Evolutionary conservation across 2,888 invertebrate species (phyloP).

Genomic region (Platerodrilus igneus): DNA sequence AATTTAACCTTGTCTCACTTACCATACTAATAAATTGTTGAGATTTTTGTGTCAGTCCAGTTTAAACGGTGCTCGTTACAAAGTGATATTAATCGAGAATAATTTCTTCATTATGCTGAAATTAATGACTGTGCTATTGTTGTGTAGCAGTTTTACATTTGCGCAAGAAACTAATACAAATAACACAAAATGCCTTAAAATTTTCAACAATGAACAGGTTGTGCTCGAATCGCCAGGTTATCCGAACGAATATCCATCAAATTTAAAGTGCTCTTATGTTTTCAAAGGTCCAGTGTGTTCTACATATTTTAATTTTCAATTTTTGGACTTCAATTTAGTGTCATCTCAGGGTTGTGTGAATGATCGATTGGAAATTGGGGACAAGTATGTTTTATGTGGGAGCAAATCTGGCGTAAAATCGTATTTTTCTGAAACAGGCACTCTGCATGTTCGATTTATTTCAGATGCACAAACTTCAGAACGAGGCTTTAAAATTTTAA

Average conservation of each 20-base stretch:
- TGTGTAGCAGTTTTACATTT: too few relatives aligned
- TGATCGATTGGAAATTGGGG: slow-evolving; percentile 52
- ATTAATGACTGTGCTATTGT: too few relatives aligned
- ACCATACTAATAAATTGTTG: too few relatives aligned
- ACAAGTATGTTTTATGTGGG: slow-evolving; percentile 52
- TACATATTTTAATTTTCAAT: slow-evolving; percentile 52
- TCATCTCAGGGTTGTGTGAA: slow-evolving; percentile 49
- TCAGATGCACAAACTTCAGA: slow-evolving; percentile 40
- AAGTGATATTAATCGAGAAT: too few relatives aligned
- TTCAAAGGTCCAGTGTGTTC: slow-evolving; percentile 51
- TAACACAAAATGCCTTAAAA: slow-evolving; percentile 44
- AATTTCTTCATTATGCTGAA: too few relatives aligned
- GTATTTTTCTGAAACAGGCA: slow-evolving; percentile 49
- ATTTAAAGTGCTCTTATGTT: slow-evolving; percentile 50
- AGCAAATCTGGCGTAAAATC: slow-evolving; percentile 47
- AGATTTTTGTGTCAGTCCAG: too few relatives aligned
- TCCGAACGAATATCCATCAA: slow-evolving; percentile 49
- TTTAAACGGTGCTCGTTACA: too few relatives aligned
- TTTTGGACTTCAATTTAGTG: slow-evolving; percentile 53
- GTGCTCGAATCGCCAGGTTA: slow-evolving; percentile 53
- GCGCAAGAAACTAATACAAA: too few relatives aligned
- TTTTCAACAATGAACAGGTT: slow-evolving; percentile 49
- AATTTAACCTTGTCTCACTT: slow-evolving; percentile 13
- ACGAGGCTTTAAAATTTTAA: slow-evolving; percentile 52
- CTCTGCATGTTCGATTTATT: slow-evolving; percentile 49